phyloP scores from a whole-genome alignment of 2,888 invertebrate species.

The Geotrupes spiniger region DNA sequence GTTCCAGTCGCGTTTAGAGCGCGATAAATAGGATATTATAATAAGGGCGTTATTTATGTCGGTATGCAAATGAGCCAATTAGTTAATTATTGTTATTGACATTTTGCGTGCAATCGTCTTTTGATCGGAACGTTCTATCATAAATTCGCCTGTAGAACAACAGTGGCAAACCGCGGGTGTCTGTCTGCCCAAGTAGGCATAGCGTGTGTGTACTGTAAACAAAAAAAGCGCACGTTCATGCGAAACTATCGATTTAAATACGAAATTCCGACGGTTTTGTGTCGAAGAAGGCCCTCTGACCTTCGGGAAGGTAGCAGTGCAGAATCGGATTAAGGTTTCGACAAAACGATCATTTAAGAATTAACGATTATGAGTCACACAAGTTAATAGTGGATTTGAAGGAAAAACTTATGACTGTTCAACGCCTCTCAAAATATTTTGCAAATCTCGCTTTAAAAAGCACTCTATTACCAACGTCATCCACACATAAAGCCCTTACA shows the following conservation, averaged over 20 bases:
- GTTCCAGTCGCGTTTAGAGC: background rate
- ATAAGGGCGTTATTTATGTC: conserved; percentile 24
- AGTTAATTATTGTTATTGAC: conserved; percentile 53
- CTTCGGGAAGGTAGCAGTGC: too few species aligned
- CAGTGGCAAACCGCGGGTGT: conserved; percentile 44
- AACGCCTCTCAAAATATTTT: too few species aligned
- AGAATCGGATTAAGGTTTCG: too few species aligned
- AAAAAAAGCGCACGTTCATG: background rate
- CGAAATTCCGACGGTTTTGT: too few species aligned
- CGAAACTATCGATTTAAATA: background rate
- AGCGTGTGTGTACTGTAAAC: conserved; percentile 8
- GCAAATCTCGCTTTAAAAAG: too few species aligned
- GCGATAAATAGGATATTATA: background rate
- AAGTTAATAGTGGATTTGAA: too few species aligned
- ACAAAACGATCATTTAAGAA: too few species aligned
- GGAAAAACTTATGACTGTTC: too few species aligned
- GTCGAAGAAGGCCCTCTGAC: too few species aligned
- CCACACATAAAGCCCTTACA: too few species aligned
- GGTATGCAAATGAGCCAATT: conserved; percentile 48
- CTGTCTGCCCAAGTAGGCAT: conserved; percentile 31
- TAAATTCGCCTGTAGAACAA: conserved; percentile 37
- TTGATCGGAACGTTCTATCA: conserved; percentile 26
- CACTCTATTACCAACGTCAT: too few species aligned
- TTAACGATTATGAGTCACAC: too few species aligned
- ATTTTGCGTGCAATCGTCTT: conserved; percentile 44